Base-by-base conservation (phyloP, 2,888 invertebrate species). In the Gortyna flavago region DNA sequence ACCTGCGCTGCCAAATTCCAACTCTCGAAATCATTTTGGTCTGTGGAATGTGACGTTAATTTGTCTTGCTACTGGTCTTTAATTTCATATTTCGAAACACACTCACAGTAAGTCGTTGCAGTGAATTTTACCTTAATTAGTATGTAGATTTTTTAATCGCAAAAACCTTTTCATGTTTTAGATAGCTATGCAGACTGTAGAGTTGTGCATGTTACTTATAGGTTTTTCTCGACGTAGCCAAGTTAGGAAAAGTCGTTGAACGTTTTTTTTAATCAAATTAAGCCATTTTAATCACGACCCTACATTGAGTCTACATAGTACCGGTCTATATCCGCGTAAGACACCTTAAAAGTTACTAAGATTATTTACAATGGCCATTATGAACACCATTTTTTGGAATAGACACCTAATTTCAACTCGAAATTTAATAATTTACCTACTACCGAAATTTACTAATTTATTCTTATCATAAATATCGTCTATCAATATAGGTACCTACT, bases 221-320 rank as follows among this genome's bases (percentile, higher is more conserved):
- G 54, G 78, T 89, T 88, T 88, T 89, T 78, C 77, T 77, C 29
- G n/a, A n/a, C 48, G 11, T 11, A 66, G n/a, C 89, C 83, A 75
- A 76, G 38, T 88, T 79, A 75, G 88, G 89, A 70, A 41, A 89
- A 80, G 59, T 75, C 67, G 78, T 59, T 68, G 70, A 32, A 73
- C 8, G 83, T 88, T 83, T 76, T 16, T 72, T 54, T 44, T 8
- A 9, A 51, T 61, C 32, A 25, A 51, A 67, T 80, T 77, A 67
- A 76, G 70, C 57, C 72, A 77, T 83, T 80, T 81, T 72, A 81
- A 72, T 85, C 69, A 78, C 21, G 29, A 78, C 62, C n/a, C 25
- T 59, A 62, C 51, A 72, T 73, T 78, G 29, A 62, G 68, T 70
- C 67, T 64, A 65, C 73, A 21, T 71, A 44, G 5, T 61, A 25